Conservation (phyloP, 2,113 vertebrate species). For the Ahaetulla prasina region DNA sequence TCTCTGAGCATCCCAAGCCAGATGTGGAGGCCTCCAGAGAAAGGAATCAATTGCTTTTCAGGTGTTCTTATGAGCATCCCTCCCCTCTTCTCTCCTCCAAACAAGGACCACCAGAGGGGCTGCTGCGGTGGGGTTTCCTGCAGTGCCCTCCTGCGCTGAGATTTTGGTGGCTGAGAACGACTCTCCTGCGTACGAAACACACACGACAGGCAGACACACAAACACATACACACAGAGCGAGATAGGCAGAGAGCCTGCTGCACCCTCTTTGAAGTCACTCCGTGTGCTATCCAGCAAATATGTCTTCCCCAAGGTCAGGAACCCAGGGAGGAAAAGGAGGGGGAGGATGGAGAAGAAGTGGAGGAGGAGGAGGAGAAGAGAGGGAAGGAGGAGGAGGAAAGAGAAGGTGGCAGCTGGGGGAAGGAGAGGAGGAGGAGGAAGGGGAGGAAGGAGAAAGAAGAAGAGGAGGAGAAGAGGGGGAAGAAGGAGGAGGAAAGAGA, state of each 20-base stretch:
- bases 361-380: too few relatives aligned
- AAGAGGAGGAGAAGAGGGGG: too few relatives aligned
- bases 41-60: not conserved
- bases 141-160: not conserved
- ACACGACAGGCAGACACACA: too few relatives aligned
- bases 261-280: not conserved
- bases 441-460: too few relatives aligned
- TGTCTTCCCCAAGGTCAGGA: not conserved
- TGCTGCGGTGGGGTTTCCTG: not conserved
- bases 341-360: too few relatives aligned
- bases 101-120: not conserved
- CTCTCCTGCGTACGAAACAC: not conserved
- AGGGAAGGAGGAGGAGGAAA: too few relatives aligned
- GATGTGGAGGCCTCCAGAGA: not conserved
- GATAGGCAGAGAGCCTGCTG: not conserved
- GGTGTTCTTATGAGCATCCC: not conserved
- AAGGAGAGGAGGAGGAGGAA: too few relatives aligned
- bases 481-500: not conserved
- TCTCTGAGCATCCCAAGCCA: not conserved
- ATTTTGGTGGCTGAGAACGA: not conserved
- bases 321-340: not conserved
- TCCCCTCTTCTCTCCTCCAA: accelerated
- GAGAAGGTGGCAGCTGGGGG: too few relatives aligned
- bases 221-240: not conserved
- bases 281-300: not conserved